These are phyloP conservation scores for Nemotelus nigrinus DNA, from an alignment of 2,888 invertebrate genomes.

Conservation along the genomic window DNA sequence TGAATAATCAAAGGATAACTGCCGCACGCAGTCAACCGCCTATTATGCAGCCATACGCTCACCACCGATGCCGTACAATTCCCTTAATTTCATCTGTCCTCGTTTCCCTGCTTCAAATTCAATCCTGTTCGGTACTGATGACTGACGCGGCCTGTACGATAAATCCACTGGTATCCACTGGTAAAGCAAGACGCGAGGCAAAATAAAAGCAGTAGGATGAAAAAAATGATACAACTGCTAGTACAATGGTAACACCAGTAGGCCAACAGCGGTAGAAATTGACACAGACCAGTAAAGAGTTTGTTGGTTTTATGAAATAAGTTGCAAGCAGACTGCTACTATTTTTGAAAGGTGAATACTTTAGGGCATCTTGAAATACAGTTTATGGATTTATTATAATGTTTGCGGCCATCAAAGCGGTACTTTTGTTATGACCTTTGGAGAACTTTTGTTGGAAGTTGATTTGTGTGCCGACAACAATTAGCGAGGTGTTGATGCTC, in stretches of 20 bases:
- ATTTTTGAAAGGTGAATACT: no score
- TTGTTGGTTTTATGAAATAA: no score
- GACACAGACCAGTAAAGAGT: neutral
- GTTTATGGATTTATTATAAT: no score
- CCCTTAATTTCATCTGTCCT: no score
- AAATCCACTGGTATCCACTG: neutral
- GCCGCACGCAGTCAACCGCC: neutral
- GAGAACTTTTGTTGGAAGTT: no score
- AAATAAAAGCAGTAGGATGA: slow-evolving; percentile 28
- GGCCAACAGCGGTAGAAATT: slow-evolving; percentile 22
- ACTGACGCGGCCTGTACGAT: slow-evolving; percentile 3
- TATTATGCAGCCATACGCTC: no score
- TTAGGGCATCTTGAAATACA: no score
- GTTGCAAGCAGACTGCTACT: no score
- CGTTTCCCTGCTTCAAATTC: no score
- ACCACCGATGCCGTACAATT: no score
- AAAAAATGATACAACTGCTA: neutral
- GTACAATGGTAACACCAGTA: neutral
- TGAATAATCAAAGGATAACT: neutral
- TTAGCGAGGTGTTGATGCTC: slow-evolving; percentile 50
- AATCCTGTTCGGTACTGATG: neutral
- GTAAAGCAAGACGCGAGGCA: slow-evolving; percentile 23
- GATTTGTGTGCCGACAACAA: slow-evolving; percentile 45
- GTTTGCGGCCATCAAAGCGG: no score
- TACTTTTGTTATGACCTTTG: no score